Evolutionary conservation across 2,797 vertebrate genomes (phyloP).

Genomic region (Sebastes glaucus): DNA sequence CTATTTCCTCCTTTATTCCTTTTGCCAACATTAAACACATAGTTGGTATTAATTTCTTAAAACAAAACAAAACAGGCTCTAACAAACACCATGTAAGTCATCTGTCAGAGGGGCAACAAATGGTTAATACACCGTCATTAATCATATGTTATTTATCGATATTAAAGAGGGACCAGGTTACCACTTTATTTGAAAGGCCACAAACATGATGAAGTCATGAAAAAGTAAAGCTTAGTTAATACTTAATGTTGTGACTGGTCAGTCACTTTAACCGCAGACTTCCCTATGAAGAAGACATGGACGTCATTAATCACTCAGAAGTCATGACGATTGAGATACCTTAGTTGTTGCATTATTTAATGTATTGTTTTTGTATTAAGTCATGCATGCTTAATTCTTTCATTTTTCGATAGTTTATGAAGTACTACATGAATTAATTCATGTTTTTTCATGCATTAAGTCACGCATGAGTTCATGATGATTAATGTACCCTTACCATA

Average conservation of each 20-base stretch:
- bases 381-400: neutral
- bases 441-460: neutral
- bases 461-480: neutral
- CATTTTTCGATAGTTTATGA: neutral
- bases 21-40: too few relatives aligned
- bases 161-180: neutral
- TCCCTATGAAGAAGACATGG: neutral
- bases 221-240: neutral
- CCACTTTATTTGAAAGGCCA: neutral
- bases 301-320: neutral
- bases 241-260: neutral
- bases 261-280: neutral
- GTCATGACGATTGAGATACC: neutral
- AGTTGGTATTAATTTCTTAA: too few relatives aligned
- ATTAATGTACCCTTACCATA: neutral
- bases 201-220: too few relatives aligned
- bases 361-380: neutral
- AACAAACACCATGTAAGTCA: too few relatives aligned
- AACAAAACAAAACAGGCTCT: too few relatives aligned
- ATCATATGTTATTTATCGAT: neutral
- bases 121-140: neutral
- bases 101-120: neutral
- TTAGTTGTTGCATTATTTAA: neutral
- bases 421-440: neutral
- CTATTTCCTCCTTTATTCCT: too few relatives aligned